Base-by-base conservation (phyloP, 2,797 vertebrate species). In the Aplochiton taeniatus region DNA sequence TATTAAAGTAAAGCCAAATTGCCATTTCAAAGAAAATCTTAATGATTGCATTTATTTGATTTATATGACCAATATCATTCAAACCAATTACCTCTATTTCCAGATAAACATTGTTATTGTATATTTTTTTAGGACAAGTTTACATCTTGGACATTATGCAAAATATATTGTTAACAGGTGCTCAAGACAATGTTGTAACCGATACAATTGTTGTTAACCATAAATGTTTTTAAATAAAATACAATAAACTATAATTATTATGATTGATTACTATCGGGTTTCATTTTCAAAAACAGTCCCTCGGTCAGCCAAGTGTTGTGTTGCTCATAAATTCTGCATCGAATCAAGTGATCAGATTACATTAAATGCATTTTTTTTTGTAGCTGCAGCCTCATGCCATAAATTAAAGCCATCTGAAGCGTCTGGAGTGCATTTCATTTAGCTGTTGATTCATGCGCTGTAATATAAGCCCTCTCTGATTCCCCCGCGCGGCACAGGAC, bases 401-500 rank as follows among this genome's bases (percentile, higher is more conserved):
- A 94, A 96, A 96, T 98, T 95, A 96, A 95, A 95, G 94, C 90
- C 92, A 92, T 91, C 88, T 95, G 94, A 94, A 90, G 73, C 81
- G 90, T 95, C 93, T 95, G 93, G 89, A 94, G 94, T 91, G 93
- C 94, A 94, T 96, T 96, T 95, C 91, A 94, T 95, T 96, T 96
- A 90, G 88, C 1, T 48, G 31, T 94, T 95, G 95, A 96, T 98
- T 96, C 93, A 94, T 94, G 91, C 76, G 87, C 90, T 92, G 93
- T 93, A 95, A 96, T 94, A 93, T 94, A 95, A 95, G 87, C 91
- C 93, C 79, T 94, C 93, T 93, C 91, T 84, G 72, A 93, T 93
- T 94, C 91, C 93, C 93, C 89, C 87, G 90, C 86, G 93, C 92
- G 93, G 81, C 81, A 78, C 76, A 78, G 82, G 83, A 78, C 80